Base-by-base conservation (phyloP, 1,140 invertebrate genomes). In the Drosophila fuyamai region DNA sequence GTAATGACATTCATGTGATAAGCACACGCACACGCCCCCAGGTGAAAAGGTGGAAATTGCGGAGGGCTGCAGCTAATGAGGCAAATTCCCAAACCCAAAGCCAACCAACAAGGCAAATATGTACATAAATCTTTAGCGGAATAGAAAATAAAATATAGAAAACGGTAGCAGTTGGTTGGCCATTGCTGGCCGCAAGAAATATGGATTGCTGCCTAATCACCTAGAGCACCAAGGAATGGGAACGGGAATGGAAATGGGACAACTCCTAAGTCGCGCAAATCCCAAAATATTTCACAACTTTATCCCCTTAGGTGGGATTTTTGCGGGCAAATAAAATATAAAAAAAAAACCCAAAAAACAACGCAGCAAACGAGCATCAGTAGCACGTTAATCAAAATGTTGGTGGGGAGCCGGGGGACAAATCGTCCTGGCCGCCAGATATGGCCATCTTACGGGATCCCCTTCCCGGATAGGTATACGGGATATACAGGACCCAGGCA, bases 241-340 rank as follows among this genome's bases (percentile, higher is more conserved):
- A 10, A 14, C 40, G 18, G 50, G 38, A 0, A 18, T 7, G 57
- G 62, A 68, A 40, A 58, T 44, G 68, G 56, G 43, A 43, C 51
- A 72, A 54, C 50, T 48, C 54, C 59, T 89, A 89, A 89, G 84
- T 88, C 84, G 81, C 84, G 79, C 84, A 89, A 89, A 89, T 89
- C 84, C 84, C 81, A 72, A 81, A 89, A 89, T 89, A 89, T 89
- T 89, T 89, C 84, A 89, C 84, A 89, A 89, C 58, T 89, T 89
- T 89, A 89, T 89, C 84, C 84, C 84, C 84, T 89, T 89, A 89
- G 84, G 84, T 89, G 77, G 84, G 73, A 86, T 86, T 86, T 72
- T 86, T 80, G 67, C 67, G 67, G 77, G 43, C 56, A 74, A 78
- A 72, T 56, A 73, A 54, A 61, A 62, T 79, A 53, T 58, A 44